These are phyloP conservation scores for Brachyptera risi DNA, from an alignment of 2,888 invertebrate species.

Conservation along the genomic window DNA sequence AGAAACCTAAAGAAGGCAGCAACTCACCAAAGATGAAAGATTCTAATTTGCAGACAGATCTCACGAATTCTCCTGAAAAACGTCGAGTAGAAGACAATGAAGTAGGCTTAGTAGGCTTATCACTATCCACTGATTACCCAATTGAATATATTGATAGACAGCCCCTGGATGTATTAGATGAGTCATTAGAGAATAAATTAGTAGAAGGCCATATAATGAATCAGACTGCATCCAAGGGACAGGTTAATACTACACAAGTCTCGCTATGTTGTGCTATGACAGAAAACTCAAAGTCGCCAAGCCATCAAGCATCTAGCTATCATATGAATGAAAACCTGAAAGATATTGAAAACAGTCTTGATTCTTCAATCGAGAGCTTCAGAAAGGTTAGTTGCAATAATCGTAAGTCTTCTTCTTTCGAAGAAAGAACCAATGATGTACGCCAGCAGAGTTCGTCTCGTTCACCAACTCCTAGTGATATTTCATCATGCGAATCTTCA, in stretches of 20 bases:
- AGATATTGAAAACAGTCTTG: background rate
- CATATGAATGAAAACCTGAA: slow-evolving; percentile 15
- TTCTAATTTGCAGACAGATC: slow-evolving; percentile 23
- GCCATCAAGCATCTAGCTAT: slow-evolving; percentile 19
- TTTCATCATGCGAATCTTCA: slow-evolving; percentile 28
- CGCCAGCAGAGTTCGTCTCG: slow-evolving; percentile 9
- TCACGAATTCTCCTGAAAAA: slow-evolving; percentile 10
- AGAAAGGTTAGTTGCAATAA: background rate
- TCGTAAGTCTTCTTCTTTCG: slow-evolving; percentile 16
- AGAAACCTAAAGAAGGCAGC: slow-evolving; percentile 45
- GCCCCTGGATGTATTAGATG: background rate
- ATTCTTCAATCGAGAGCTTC: background rate
- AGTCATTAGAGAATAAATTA: background rate
- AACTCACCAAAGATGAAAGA: slow-evolving; percentile 39
- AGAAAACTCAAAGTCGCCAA: slow-evolving; percentile 41
- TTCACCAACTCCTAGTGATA: slow-evolving; percentile 28
- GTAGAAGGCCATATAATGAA: background rate
- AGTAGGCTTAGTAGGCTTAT: background rate
- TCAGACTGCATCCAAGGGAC: slow-evolving; percentile 19
- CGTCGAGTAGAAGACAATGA: background rate
- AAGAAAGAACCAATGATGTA: background rate
- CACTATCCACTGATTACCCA: too few relatives aligned
- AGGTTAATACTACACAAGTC: slow-evolving; percentile 28
- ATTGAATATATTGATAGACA: background rate
- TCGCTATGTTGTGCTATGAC: slow-evolving; percentile 46